Evolutionary conservation across 2,888 invertebrate genomes (phyloP).

Genomic region (Hofmannophila pseudospretella): DNA sequence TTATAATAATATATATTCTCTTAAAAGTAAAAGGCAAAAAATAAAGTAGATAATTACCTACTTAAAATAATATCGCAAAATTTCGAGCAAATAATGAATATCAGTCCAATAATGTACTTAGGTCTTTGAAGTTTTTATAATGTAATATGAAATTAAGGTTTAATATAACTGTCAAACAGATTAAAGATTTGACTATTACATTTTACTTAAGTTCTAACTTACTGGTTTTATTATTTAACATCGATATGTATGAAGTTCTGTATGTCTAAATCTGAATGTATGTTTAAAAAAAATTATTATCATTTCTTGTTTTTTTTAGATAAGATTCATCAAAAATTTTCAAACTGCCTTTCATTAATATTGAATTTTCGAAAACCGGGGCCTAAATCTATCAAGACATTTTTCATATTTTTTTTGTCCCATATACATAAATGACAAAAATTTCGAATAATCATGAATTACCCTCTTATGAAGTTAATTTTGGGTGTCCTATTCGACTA

Average conservation of each 20-base stretch:
- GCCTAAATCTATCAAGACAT: slow-evolving; percentile 48
- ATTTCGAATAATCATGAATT: slow-evolving; percentile 58
- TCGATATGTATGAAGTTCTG: slow-evolving; percentile 75
- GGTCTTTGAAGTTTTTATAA: slow-evolving; percentile 1
- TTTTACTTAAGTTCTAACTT: slow-evolving; percentile 42
- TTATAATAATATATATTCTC: slow-evolving; percentile 42
- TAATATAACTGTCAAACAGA: slow-evolving; percentile 65
- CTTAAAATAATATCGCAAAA: neutral
- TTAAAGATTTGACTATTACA: slow-evolving; percentile 67
- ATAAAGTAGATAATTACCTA: slow-evolving; percentile 14
- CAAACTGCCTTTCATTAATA: slow-evolving; percentile 26
- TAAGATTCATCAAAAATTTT: slow-evolving; percentile 29
- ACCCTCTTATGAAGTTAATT: slow-evolving; percentile 37
- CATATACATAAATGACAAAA: slow-evolving; percentile 48
- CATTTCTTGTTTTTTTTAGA: slow-evolving; percentile 7
- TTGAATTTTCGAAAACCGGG: slow-evolving; percentile 33
- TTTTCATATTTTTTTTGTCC: slow-evolving; percentile 41
- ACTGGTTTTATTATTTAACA: slow-evolving; percentile 63
- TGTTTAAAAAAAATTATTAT: slow-evolving; percentile 33
- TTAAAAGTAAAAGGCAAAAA: slow-evolving; percentile 52
- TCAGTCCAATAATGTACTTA: neutral
- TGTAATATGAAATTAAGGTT: slow-evolving; percentile 6
- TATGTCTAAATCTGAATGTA: slow-evolving; percentile 64
- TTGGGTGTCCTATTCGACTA: slow-evolving; percentile 47
- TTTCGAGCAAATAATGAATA: neutral